These are phyloP conservation scores for Apoda limacodes DNA, from an alignment of 2,888 invertebrate species.

Conservation along the genomic window DNA sequence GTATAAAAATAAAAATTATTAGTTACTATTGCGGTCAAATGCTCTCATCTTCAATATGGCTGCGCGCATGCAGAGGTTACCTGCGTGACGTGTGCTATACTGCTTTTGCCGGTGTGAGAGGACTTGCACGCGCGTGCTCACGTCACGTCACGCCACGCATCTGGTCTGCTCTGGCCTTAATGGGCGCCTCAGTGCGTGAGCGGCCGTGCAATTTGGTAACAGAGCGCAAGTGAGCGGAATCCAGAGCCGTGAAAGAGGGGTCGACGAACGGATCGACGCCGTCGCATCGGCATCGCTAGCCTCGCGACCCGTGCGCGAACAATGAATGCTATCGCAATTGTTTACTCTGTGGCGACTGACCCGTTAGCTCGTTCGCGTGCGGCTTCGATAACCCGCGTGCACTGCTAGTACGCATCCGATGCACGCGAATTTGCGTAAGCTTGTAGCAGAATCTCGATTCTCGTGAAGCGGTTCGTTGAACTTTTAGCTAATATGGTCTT, in stretches of 20 bases:
- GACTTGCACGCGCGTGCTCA: too few species aligned
- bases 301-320: constrained; percentile 37
- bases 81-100: too few species aligned
- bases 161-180: too few species aligned
- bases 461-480: constrained; percentile 17
- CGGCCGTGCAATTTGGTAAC: constrained; percentile 22
- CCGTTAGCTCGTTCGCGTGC: constrained; percentile 25
- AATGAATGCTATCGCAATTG: constrained; percentile 58
- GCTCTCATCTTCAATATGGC: too few species aligned
- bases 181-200: constrained; percentile 9
- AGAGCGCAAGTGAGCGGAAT: constrained; percentile 12
- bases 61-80: too few species aligned
- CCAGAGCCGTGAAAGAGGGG: constrained; percentile 13
- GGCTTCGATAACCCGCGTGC: constrained; percentile 6
- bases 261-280: constrained; percentile 23
- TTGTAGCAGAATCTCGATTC: constrained; percentile 9
- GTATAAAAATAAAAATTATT: too few species aligned
- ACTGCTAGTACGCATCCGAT: constrained; percentile 26
- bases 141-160: too few species aligned
- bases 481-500: too few species aligned
- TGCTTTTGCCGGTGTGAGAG: too few species aligned
- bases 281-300: constrained; percentile 29
- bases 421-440: constrained; percentile 23
- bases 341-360: constrained; percentile 42
- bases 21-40: too few species aligned